phyloP scores from a whole-genome alignment of 2,888 invertebrate genomes.

The Cerceris ruficornis region DNA sequence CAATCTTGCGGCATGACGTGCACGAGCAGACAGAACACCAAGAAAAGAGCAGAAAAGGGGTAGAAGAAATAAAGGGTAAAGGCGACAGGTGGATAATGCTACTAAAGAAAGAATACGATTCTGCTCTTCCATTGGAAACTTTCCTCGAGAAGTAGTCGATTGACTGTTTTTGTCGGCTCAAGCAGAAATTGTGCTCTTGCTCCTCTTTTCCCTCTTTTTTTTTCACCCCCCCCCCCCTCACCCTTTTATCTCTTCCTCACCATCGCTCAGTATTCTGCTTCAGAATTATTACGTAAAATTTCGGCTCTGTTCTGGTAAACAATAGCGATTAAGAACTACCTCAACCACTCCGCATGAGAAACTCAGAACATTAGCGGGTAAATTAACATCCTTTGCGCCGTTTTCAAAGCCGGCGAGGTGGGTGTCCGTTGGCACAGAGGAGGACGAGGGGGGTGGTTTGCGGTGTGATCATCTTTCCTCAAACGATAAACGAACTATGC shows the following conservation, averaged over 20 bases:
- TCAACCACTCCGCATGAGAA: constrained; percentile 25
- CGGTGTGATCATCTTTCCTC: constrained; percentile 36
- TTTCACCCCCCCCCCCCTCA: constrained; percentile 1
- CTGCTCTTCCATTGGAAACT: constrained; percentile 32
- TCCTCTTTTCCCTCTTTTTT: not conserved
- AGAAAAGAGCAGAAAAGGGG: constrained; percentile 4
- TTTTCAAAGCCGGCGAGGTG: not conserved
- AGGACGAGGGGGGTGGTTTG: constrained; percentile 2
- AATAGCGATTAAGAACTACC: constrained; percentile 68
- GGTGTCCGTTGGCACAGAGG: not conserved
- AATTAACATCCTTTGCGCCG: constrained; percentile 59
- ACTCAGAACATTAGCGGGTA: constrained; percentile 57
- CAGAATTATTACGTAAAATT: constrained; percentile 36
- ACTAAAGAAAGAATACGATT: constrained; percentile 1
- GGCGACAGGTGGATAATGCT: constrained; percentile 14
- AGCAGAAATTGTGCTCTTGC: constrained; percentile 13
- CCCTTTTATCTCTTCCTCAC: not conserved
- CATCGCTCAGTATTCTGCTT: not conserved
- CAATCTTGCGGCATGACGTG: constrained; percentile 41
- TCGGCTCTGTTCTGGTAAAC: constrained; percentile 58
- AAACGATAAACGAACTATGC: constrained; percentile 65
- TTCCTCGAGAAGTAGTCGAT: constrained; percentile 47
- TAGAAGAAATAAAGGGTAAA: constrained; percentile 10
- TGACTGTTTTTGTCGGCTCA: constrained; percentile 35
- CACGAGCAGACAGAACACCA: constrained; percentile 13